Conservation (phyloP, 2,113 vertebrate genomes). For the Tragulus kanchil region DNA sequence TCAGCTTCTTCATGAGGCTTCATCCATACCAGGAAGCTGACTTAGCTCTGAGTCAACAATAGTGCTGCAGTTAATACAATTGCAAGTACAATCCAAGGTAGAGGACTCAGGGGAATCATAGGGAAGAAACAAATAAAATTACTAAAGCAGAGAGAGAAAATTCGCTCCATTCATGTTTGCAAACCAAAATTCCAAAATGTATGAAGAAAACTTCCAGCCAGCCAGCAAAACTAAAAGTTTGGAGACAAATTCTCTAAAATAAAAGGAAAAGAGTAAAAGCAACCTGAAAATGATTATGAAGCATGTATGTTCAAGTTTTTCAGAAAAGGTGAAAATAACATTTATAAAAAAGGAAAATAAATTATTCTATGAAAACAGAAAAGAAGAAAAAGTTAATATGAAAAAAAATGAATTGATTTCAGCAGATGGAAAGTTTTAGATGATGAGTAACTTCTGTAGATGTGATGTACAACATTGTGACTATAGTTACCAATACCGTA, state of each 20-base stretch:
- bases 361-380: neutral
- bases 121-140: neutral
- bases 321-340: neutral
- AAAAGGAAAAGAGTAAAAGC: neutral
- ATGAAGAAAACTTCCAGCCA: neutral
- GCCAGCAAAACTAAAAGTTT: neutral
- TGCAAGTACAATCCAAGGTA: too few relatives aligned
- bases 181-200: neutral
- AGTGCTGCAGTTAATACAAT: neutral
- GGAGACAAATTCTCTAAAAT: neutral
- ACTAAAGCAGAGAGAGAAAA: neutral
- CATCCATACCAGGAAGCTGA: accelerated
- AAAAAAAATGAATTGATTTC: neutral
- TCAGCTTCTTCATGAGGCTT: neutral
- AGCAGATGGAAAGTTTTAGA: neutral
- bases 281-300: neutral
- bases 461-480: too few relatives aligned
- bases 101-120: accelerated
- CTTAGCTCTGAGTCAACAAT: too few relatives aligned
- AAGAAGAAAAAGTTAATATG: neutral
- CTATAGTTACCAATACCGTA: neutral
- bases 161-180: neutral
- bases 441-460: neutral
- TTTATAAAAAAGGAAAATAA: neutral
- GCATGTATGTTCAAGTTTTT: neutral